Evolutionary conservation across 2,113 vertebrate genomes (phyloP), one percentile per base, ranked within the genome.

Genomic region (Silurus meridionalis): DNA sequence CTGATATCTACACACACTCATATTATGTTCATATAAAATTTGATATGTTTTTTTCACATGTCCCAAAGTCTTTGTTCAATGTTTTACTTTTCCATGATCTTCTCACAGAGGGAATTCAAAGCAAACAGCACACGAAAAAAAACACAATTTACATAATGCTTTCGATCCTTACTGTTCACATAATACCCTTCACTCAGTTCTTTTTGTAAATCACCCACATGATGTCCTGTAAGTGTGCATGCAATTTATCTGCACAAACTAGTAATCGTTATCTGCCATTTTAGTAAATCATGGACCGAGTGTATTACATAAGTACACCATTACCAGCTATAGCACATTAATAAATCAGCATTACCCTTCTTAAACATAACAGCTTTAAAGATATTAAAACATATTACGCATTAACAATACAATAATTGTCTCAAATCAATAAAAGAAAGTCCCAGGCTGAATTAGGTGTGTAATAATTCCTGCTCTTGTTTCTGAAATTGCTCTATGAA

Each of bases 151-250:
- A 6, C 28, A 60, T 60, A 46, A 21, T 58, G 25, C 15, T 60
- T 60, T 46, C 17, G 10, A 80, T 60, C 28, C 28, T 57, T 60
- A 21, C 25, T 10, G 57, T 80, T 46, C 11, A 78, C 52, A 0
- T 78, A n/a, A 78, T n/a, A 25, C 15, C 74, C 6, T 78, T 55
- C 23, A 78, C 13, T 52, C 48, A 52, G 48, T 79, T 60, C 28
- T 80, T 37, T 57, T 46, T 60, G 57, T 60, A 80, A 80, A 80
- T 80, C 15, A 80, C 19, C 4, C 78, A 60, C 8, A 80, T 80
- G 25, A 37, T 5, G 25, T 60, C 14, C 55, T 21, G 25, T 60
- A 37, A 61, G 15, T 80, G 8, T 21, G 28, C 28, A 61, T 80
- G 17, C 28, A 10, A 21, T 37, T 58, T 10, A 46, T 60, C 25